phyloP scores from a whole-genome alignment of 1,140 invertebrate species.

The Drosophila tropicalis region DNA sequence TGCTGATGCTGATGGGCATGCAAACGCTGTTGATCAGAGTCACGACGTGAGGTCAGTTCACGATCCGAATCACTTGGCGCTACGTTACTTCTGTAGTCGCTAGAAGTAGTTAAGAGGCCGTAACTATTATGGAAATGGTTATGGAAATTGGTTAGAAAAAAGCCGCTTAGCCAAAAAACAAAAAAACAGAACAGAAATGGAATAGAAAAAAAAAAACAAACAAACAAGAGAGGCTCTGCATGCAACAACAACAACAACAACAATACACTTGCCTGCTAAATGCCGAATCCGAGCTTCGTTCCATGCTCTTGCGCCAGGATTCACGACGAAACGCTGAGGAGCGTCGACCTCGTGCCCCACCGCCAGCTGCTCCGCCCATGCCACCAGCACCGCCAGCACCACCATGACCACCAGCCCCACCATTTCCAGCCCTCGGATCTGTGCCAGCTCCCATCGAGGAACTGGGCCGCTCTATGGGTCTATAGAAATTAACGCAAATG shows the following conservation, averaged over 20 bases:
- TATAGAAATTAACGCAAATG: slow-evolving; percentile 99
- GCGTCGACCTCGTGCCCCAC: slow-evolving; percentile 76
- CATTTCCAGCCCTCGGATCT: slow-evolving; percentile 60
- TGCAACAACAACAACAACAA: slow-evolving; percentile 24
- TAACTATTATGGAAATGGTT: slow-evolving; percentile 83
- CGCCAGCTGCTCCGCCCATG: slow-evolving; percentile 25
- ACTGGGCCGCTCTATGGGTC: slow-evolving; percentile 89
- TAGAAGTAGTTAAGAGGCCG: slow-evolving; percentile 85
- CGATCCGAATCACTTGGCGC: slow-evolving; percentile 94
- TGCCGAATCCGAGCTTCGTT: slow-evolving; percentile 95
- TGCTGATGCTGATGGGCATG: slow-evolving; percentile 44
- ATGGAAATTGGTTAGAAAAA: slow-evolving; percentile 51
- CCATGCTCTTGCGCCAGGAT: slow-evolving; percentile 94
- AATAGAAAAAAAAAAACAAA: slow-evolving; percentile 7
- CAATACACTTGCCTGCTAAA: slow-evolving; percentile 91
- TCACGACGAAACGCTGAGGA: slow-evolving; percentile 89
- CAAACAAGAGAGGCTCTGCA: neutral
- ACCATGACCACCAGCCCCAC: slow-evolving; percentile 56
- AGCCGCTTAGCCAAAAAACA: slow-evolving; percentile 10
- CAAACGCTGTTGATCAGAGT: slow-evolving; percentile 83
- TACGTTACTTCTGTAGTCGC: slow-evolving; percentile 95
- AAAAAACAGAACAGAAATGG: neutral
- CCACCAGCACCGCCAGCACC: slow-evolving; percentile 45
- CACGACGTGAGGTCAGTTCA: slow-evolving; percentile 89
- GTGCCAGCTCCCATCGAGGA: slow-evolving; percentile 34